Base-by-base conservation (phyloP, 2,888 invertebrate genomes). In the Meteorus cinctellus region DNA sequence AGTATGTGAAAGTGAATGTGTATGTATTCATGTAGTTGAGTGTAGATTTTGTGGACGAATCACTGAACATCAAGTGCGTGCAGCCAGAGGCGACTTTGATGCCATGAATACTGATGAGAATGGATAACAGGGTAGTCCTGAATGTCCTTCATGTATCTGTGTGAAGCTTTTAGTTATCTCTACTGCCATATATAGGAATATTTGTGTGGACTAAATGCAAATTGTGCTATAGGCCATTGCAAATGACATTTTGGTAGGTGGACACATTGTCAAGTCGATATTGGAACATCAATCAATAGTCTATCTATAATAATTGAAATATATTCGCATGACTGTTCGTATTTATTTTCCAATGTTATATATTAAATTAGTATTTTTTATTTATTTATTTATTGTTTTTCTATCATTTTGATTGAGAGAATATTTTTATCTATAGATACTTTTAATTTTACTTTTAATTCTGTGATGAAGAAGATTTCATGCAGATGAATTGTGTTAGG, bases 61-160 rank as follows among this genome's bases (percentile, higher is more conserved):
- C 8, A 19, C 19, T 55, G 24, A 55, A 19, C 55, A 19, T 55
- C 5, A 24, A 55, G 19, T 55, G 55, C n/a, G 55, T 29, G 55
- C 34, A 27, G 55, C 69, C 34, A 59, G 36, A 55, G 19, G 34
- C 27, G 36, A 69, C 34, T 69, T 74, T 31, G 48, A 48, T 19
- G 74, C 69, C 27, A 69, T 69, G 74, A 69, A 74, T 74, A 69
- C 74, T 74, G 74, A 74, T 69, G 69, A 74, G 63, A 45, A 27
- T 41, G 48, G 48, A 48, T 63, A 62, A 60, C 63, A 45, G 67
- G 16, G 34, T 31, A 34, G 31, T 24, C 55, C 14, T 19, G 55
- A 55, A 69, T 55, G 69, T 55, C 34, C 69, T 55, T 19, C 19
- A 14, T 27, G 51, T 45, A 19, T 31, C 62, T 29, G 31, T 29